Conservation (phyloP, 2,113 vertebrate genomes). For the Actenoides hombroni region DNA sequence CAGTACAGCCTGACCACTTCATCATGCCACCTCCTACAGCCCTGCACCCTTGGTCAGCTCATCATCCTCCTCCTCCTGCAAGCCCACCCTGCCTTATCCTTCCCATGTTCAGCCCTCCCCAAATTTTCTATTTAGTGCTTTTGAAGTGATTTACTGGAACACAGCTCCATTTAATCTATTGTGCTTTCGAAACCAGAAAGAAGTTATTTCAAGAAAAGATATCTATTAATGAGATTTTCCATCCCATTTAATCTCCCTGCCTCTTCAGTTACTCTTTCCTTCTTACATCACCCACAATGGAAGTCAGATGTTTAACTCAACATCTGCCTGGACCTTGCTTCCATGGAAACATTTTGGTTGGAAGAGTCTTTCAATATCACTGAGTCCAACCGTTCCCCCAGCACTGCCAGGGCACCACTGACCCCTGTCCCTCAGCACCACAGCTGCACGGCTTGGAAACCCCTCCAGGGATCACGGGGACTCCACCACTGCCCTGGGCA, state of each 20-base stretch:
- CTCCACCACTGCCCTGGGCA: no score
- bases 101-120: no score
- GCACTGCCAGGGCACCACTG: background rate
- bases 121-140: background rate
- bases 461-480: no score
- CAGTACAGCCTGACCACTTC: background rate
- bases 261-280: background rate
- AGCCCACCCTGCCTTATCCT: background rate
- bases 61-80: accelerated
- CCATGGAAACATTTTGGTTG: background rate
- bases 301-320: background rate
- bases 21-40: background rate
- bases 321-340: background rate
- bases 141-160: background rate
- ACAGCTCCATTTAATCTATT: background rate
- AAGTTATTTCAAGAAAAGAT: background rate
- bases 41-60: accelerated
- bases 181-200: background rate
- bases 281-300: background rate
- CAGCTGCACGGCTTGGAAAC: background rate
- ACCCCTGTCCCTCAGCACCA: background rate
- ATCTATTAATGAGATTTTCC: background rate
- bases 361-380: no score
- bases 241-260: background rate
- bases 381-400: background rate